phyloP scores from a whole-genome alignment of 1,140 invertebrate genomes.

The Trachymyrmex septentrionalis region DNA sequence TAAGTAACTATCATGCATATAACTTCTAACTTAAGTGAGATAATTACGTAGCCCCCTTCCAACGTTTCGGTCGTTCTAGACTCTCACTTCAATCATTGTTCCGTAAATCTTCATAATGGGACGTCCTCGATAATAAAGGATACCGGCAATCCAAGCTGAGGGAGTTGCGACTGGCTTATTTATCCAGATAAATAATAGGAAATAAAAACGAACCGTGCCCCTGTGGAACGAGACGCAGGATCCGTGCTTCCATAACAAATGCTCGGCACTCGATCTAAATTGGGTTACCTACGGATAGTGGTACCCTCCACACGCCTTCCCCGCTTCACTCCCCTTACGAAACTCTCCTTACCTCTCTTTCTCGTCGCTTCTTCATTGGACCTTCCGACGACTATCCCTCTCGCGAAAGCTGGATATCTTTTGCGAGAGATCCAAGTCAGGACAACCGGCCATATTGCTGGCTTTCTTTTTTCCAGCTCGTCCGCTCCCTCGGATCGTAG shows the following conservation, averaged over 20 bases:
- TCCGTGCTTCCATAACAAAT: conserved; percentile 83
- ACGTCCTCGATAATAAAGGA: conserved; percentile 66
- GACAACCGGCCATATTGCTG: conserved; percentile 84
- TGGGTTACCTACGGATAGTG: conserved; percentile 82
- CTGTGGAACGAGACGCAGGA: conserved; percentile 73
- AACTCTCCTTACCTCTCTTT: conserved; percentile 56
- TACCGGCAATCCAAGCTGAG: conserved; percentile 16
- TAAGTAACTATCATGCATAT: not conserved
- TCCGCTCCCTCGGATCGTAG: conserved; percentile 51
- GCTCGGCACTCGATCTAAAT: conserved; percentile 86
- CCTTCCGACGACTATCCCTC: conserved; percentile 67
- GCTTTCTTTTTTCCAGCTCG: conserved; percentile 75
- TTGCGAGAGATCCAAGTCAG: conserved; percentile 77
- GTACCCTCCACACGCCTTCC: conserved; percentile 62
- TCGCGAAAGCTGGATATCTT: conserved; percentile 76
- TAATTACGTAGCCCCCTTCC: not conserved
- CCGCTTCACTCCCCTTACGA: conserved; percentile 64
- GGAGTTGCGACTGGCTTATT: conserved; percentile 79
- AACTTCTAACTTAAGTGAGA: not conserved
- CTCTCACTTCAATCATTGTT: conserved; percentile 57
- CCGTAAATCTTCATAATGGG: conserved; percentile 59
- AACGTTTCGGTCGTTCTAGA: not conserved
- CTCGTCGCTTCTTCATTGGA: conserved; percentile 55
- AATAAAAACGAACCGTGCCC: conserved; percentile 81
- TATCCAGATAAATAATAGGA: conserved; percentile 86